phyloP scores from a whole-genome alignment of 92 coral and sea anemone species.

The Nematostella vectensis region DNA sequence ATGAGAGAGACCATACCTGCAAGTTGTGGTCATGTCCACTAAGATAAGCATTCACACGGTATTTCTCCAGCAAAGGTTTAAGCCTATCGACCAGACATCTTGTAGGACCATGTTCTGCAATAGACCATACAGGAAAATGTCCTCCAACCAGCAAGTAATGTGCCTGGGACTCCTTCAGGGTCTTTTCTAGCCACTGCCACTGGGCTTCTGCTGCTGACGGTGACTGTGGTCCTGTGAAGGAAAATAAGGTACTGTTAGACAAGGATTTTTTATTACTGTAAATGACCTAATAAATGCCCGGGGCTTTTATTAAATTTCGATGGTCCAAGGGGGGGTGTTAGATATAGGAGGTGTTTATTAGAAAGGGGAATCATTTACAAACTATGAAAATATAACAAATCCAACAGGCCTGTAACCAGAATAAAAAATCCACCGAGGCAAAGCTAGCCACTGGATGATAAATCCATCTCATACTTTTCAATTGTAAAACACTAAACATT shows the following conservation, averaged over 20 bases:
- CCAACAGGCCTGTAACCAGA: too few relatives aligned
- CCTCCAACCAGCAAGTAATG: slow-evolving; percentile 86
- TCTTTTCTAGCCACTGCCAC: slow-evolving; percentile 84
- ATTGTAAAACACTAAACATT: too few relatives aligned
- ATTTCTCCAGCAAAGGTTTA: slow-evolving; percentile 75
- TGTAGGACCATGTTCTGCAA: slow-evolving; percentile 98
- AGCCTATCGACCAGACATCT: slow-evolving; percentile 60
- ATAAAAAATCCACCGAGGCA: too few relatives aligned
- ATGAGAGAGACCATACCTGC: too few relatives aligned
- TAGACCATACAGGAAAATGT: slow-evolving; percentile 95
- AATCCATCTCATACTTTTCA: too few relatives aligned
- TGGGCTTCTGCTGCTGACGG: slow-evolving; percentile 41
- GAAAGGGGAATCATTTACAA: too few relatives aligned
- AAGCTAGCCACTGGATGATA: too few relatives aligned
- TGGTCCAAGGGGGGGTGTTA: too few relatives aligned
- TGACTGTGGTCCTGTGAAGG: slow-evolving; percentile 35
- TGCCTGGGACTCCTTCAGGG: slow-evolving; percentile 67
- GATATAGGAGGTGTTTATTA: too few relatives aligned
- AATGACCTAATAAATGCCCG: background rate
- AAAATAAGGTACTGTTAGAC: background rate
- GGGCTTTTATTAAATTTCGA: too few relatives aligned
- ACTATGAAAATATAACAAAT: too few relatives aligned
- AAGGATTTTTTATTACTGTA: background rate
- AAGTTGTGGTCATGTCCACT: slow-evolving; percentile 94
- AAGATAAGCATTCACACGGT: slow-evolving; percentile 81